Conservation (phyloP, 35 echinoderm and acorn worm genomes). For the Antedon bifida region DNA sequence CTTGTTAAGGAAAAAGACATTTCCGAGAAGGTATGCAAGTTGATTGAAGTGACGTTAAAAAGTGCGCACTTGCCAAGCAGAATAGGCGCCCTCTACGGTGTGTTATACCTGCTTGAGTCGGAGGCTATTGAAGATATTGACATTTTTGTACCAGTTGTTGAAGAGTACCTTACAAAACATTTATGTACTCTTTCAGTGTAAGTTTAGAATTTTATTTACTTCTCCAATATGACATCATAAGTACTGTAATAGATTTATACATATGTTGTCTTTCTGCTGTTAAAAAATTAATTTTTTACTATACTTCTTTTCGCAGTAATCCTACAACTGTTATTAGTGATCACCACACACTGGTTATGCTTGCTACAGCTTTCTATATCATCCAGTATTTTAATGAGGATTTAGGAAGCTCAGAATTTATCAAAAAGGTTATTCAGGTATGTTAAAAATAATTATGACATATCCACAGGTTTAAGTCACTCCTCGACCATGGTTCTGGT, state of each 20-base stretch:
- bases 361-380: constrained; percentile 77
- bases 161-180: constrained; percentile 69
- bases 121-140: constrained; percentile 83
- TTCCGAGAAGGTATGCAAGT: constrained; percentile 89
- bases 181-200: constrained; percentile 54
- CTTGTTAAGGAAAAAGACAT: constrained; percentile 83
- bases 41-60: constrained; percentile 84
- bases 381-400: constrained; percentile 80
- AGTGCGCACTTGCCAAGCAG: constrained; percentile 80
- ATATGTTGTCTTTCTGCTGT: too few relatives aligned
- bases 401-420: constrained; percentile 52
- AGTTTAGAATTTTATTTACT: constrained; percentile 1
- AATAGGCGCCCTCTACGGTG: constrained; percentile 82
- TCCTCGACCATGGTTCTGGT: too few relatives aligned
- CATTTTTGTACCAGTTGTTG: constrained; percentile 75
- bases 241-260: too few relatives aligned
- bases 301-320: constrained; percentile 16
- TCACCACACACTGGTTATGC: constrained; percentile 69
- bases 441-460: neutral
- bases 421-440: constrained; percentile 63
- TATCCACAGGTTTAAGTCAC: too few relatives aligned
- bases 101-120: constrained; percentile 79
- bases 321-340: constrained; percentile 57
- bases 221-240: too few relatives aligned
- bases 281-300: too few relatives aligned